Conservation (phyloP, 2,888 invertebrate genomes). For the Schizotus pectinicornis region DNA sequence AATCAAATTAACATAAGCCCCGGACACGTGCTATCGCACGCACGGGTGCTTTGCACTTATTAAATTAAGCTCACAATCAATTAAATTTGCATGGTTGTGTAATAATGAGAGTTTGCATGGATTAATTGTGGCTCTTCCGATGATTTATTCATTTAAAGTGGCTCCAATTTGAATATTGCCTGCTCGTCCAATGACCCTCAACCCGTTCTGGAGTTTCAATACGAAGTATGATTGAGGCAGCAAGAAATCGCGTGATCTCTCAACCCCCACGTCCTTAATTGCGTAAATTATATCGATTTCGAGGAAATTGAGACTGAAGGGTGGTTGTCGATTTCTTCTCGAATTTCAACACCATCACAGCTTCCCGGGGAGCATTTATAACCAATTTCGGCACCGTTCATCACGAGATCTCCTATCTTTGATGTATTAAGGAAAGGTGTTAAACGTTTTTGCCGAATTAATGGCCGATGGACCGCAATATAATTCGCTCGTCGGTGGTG, state of each 20-base stretch:
- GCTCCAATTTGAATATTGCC: conserved; percentile 25
- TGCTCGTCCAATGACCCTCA: conserved; percentile 18
- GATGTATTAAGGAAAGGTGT: conserved; percentile 37
- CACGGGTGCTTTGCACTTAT: conserved; percentile 21
- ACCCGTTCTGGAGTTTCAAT: conserved; percentile 17
- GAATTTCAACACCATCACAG: conserved; percentile 1
- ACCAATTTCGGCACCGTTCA: conserved; percentile 19
- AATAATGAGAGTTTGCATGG: conserved; percentile 22
- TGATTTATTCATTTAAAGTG: conserved; percentile 28
- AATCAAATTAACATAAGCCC: background rate
- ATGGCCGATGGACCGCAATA: conserved; percentile 5
- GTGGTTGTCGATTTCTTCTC: background rate
- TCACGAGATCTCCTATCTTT: conserved; percentile 38
- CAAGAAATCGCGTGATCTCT: background rate
- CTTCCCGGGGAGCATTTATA: background rate
- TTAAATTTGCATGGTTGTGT: conserved; percentile 25
- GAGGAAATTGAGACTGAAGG: conserved; percentile 5
- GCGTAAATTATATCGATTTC: conserved; percentile 5
- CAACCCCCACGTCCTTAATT: background rate
- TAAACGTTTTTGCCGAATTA: conserved; percentile 21
- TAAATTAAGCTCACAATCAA: conserved; percentile 24
- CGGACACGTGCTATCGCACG: conserved; percentile 17
- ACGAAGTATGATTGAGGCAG: background rate
- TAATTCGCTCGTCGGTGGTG: background rate
- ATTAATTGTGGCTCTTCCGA: conserved; percentile 19